Evolutionary conservation across 2,113 vertebrate species (phyloP).

Genomic region (Speoplatyrhinus poulsoni): DNA sequence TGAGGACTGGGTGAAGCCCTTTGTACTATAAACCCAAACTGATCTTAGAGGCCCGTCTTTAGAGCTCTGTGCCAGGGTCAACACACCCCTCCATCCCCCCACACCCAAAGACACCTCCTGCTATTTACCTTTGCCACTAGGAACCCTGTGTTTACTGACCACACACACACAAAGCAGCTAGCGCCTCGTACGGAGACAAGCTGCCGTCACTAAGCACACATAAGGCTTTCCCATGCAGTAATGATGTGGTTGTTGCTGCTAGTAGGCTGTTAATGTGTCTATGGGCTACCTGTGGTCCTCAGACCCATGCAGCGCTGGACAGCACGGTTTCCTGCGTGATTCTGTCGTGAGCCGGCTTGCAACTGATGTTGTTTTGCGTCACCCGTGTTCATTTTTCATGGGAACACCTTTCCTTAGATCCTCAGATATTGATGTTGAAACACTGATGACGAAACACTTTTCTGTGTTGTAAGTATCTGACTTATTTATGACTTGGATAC

Average conservation of each 20-base stretch:
- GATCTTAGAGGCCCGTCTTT: constrained; percentile 11
- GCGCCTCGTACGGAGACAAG: constrained; percentile 35
- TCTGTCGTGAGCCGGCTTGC: no score
- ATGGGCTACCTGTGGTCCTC: no score
- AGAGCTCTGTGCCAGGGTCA: not conserved
- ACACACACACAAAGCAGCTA: constrained; percentile 46
- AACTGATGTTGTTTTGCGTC: constrained; percentile 30
- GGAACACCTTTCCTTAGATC: constrained; percentile 23
- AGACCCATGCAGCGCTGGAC: no score
- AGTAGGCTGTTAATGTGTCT: constrained; percentile 14
- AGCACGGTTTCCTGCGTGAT: no score
- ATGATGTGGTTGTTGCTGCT: not conserved
- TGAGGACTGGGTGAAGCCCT: constrained; percentile 27
- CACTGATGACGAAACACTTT: not conserved
- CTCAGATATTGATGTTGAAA: constrained; percentile 12
- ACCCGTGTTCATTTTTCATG: constrained; percentile 16
- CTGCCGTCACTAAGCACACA: constrained; percentile 39
- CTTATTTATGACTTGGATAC: not conserved
- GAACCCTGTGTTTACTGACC: constrained; percentile 68
- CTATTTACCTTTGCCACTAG: constrained; percentile 24
- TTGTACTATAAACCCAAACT: not conserved
- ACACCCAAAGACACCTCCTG: not conserved
- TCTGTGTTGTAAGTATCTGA: not conserved
- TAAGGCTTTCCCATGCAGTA: constrained; percentile 38
- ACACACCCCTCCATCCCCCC: not conserved